Base-by-base conservation (phyloP, 1,140 invertebrate species). In the Orussus abietinus region DNA sequence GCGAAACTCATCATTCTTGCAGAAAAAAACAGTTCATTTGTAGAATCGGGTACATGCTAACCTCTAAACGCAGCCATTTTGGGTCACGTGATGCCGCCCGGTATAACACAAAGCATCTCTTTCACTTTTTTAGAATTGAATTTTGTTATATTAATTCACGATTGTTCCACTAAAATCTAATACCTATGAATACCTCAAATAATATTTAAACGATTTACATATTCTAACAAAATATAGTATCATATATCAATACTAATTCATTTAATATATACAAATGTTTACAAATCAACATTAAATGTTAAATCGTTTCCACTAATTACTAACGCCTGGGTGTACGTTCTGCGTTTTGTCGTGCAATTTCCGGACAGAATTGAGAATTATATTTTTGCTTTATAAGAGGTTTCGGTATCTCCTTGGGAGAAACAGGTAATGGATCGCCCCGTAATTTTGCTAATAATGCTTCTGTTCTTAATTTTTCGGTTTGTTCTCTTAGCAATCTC, bases 321-420 rank as follows among this genome's bases (percentile, higher is more conserved):
- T n/a, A n/a, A n/a, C n/a, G n/a, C n/a, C n/a, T n/a, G n/a, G n/a
- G n/a, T n/a, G n/a, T n/a, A n/a, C n/a, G n/a, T 54, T 67, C 70
- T 62, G 72, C 80, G 75, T 90, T 90, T 74, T 91, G 87, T 59
- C 84, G 80, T 14, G 88, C 89, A 20, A 92, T 66, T 71, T 89
- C 81, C 34, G 92, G 92, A 74, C 93, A 95, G 65, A 90, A 96
- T 71, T 95, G 91, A 5, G 89, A 92, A 76, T 92, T 93, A 63
- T 96, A 96, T 73, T 85, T 87, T 56, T 86, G 82, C 54, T 77
- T 76, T 3, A 80, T 65, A 45, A 53, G 49, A 33, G 63, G 55
- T 51, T 66, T 48, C 35, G 60, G 25, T 33, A 53, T 38, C 47
- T 54, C 39, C 21, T 52, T 44, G 31, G 61, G 42, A 12, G 53